These are phyloP conservation scores for Emydura subglobosa DNA, from an alignment of 2,113 vertebrate species.

Conservation along the genomic window DNA sequence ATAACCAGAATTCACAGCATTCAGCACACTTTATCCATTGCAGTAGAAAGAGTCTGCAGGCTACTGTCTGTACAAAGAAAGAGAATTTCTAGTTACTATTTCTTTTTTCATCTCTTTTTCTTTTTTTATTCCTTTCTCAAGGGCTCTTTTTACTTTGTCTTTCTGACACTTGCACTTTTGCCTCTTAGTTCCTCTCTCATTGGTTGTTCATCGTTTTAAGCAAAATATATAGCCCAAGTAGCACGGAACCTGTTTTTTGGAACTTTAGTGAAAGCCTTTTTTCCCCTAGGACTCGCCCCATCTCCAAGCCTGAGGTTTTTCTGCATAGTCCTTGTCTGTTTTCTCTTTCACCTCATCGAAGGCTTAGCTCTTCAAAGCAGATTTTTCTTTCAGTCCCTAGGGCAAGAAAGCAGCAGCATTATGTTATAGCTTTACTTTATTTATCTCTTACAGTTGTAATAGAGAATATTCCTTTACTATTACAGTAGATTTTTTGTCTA, in stretches of 20 bases:
- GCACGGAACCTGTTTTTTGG: not conserved
- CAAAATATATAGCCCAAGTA: constrained; percentile 6
- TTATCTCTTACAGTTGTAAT: not conserved
- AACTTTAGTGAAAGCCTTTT: constrained; percentile 23
- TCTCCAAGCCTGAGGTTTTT: constrained; percentile 4
- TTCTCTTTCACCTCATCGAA: not conserved
- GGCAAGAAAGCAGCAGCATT: not conserved
- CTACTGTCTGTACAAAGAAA: not conserved
- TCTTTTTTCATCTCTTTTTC: not conserved
- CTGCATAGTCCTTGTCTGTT: not conserved
- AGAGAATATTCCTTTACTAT: not conserved
- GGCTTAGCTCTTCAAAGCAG: not conserved
- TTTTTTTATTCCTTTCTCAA: not conserved
- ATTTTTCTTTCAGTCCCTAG: not conserved
- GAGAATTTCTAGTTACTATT: constrained; percentile 4
- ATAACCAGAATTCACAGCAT: not conserved
- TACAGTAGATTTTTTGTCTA: not conserved
- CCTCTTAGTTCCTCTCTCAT: constrained; percentile 11
- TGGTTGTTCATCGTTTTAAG: not conserved
- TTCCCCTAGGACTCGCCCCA: constrained; percentile 8
- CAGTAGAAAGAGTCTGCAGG: not conserved
- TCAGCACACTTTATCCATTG: not conserved
- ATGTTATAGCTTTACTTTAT: constrained; percentile 30
- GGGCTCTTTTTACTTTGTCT: not conserved
- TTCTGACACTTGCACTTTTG: constrained; percentile 36